Conservation (phyloP, 2,113 vertebrate genomes). For the Sterna hirundo region DNA sequence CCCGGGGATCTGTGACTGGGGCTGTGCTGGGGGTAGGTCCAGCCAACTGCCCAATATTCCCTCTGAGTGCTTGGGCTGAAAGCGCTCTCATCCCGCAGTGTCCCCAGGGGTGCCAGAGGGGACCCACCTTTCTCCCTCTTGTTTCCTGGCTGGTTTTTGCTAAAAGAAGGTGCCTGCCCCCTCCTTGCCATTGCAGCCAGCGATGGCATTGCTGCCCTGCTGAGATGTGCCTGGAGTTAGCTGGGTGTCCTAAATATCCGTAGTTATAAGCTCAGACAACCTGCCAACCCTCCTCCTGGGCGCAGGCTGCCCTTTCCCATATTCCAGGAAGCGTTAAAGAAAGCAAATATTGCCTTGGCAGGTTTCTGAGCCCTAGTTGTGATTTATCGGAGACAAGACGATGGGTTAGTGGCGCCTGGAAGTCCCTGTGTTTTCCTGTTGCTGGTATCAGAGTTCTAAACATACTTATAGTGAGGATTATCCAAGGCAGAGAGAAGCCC, state of each 20-base stretch:
- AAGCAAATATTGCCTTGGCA: neutral
- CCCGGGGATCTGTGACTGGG: neutral
- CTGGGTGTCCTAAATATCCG: neutral
- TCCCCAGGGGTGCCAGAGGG: neutral
- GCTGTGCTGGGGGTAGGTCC: neutral
- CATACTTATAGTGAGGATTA: accelerated
- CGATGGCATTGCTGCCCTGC: neutral
- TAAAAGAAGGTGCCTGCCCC: neutral
- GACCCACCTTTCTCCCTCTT: neutral
- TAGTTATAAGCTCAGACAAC: accelerated
- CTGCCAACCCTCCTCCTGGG: neutral
- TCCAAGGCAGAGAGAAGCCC: neutral
- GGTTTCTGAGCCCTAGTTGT: neutral
- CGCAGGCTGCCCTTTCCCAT: neutral
- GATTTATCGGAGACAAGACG: neutral
- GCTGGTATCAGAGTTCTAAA: neutral
- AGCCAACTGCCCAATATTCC: neutral
- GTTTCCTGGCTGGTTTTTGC: neutral
- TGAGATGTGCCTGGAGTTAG: neutral
- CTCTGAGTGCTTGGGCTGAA: neutral
- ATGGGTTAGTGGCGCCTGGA: neutral
- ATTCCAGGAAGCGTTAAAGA: neutral
- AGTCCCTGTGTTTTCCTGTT: neutral
- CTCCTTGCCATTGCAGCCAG: accelerated
- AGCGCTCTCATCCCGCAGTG: accelerated